Base-by-base conservation (phyloP, 2,888 invertebrate genomes). In the Drosophila mulleri region DNA sequence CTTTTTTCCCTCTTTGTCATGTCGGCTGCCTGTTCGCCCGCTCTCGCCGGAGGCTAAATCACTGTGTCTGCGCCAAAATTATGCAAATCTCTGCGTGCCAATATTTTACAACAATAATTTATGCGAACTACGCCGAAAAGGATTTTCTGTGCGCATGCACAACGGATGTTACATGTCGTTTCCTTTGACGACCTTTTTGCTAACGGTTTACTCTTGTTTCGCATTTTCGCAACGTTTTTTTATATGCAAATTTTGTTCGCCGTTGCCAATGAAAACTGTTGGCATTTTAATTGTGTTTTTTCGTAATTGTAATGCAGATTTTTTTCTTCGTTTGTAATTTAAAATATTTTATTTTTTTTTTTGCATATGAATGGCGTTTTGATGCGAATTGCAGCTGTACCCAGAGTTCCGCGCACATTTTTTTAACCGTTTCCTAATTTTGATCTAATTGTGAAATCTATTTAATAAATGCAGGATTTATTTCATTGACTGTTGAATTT, bases 241-340 rank as follows among this genome's bases (percentile, higher is more conserved):
- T 56, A 80, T 81, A 89, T 89, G 90, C 86, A 57, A 86, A 85
- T 86, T 80, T 78, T 74, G 74, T 75, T 63, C 45, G 63, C 63
- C 18, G n/a, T 37, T 65, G n/a, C 53, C 20, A 66, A 58, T 47
- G 52, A 60, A 73, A 60, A 72, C 70, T 74, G 82, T 83, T 80
- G 78, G 75, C 72, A 88, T 80, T 82, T 82, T 80, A 79, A 88
- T 88, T 81, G 81, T 59, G 77, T 83, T 88, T 88, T 80, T 83
- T 83, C 70, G 75, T 78, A 78, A 89, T 91, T 91, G 90, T 91
- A 85, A 91, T 91, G 90, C 72, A 91, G 90, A 91, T 90, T 91
- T 89, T 83, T 83, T 89, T 83, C 65, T 70, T 56, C 75, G 72
- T 67, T 81, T 79, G 77, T 76, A 75, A 82, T 83, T 83, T 83